phyloP scores from a whole-genome alignment of 2,797 vertebrate species.

The Coregonus sp. region DNA sequence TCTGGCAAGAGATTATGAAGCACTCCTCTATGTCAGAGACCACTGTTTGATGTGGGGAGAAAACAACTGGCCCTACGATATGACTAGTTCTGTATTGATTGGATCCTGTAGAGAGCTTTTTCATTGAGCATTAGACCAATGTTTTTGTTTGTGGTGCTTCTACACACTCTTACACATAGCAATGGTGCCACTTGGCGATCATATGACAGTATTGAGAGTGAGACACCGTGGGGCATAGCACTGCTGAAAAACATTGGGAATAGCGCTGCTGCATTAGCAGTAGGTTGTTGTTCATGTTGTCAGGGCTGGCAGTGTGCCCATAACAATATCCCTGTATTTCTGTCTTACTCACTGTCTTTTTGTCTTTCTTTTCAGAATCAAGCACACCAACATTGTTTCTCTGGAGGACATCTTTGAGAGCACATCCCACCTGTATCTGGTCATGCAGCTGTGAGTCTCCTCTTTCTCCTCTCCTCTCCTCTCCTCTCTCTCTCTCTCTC shows the following conservation, averaged over 20 bases:
- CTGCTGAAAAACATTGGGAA: too few relatives aligned
- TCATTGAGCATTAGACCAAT: too few relatives aligned
- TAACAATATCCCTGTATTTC: too few relatives aligned
- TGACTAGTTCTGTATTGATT: constrained; percentile 5
- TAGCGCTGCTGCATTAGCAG: too few relatives aligned
- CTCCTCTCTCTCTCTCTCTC: too few relatives aligned
- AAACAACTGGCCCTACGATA: not conserved
- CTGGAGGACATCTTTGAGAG: constrained; percentile 98
- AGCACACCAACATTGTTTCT: constrained; percentile 94
- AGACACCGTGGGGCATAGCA: not conserved
- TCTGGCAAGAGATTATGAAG: not conserved
- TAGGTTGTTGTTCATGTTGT: too few relatives aligned
- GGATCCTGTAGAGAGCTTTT: not conserved
- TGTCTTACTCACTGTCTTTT: constrained; percentile 18
- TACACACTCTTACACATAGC: constrained; percentile 36
- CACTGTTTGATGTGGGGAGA: not conserved
- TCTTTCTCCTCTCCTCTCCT: not conserved
- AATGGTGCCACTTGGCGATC: constrained; percentile 63
- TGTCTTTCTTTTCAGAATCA: constrained; percentile 80
- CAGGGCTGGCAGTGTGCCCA: too few relatives aligned
- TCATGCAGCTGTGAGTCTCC: constrained; percentile 95
- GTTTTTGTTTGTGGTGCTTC: not conserved
- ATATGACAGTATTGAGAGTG: constrained; percentile 15
- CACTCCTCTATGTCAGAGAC: not conserved
- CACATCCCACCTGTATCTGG: constrained; percentile 91